Conservation (phyloP, 2,888 invertebrate species). For the Acronicta alni region DNA sequence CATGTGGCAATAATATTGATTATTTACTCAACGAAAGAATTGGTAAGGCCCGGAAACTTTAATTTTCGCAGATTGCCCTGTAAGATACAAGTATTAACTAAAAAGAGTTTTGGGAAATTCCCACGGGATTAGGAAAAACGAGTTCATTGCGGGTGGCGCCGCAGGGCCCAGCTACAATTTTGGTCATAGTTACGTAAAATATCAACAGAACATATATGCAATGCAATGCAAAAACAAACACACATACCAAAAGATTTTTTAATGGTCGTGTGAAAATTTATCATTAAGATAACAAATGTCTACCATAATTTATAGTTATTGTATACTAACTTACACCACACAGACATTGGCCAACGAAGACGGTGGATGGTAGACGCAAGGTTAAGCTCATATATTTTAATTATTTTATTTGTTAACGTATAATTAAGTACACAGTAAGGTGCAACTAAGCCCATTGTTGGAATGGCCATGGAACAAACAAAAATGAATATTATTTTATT, state of each 20-base stretch:
- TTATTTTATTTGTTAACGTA: slow-evolving; percentile 30
- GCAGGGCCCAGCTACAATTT: too few relatives aligned
- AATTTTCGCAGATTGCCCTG: too few relatives aligned
- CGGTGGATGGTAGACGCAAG: slow-evolving; percentile 47
- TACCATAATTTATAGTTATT: slow-evolving; percentile 41
- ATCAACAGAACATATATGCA: slow-evolving; percentile 15
- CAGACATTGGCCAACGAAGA: slow-evolving; percentile 49
- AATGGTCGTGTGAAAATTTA: slow-evolving; percentile 53
- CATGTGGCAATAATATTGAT: too few relatives aligned
- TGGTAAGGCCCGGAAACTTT: too few relatives aligned
- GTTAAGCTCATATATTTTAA: slow-evolving; percentile 51
- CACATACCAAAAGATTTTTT: slow-evolving; percentile 32
- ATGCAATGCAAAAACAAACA: slow-evolving; percentile 45
- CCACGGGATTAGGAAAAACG: too few relatives aligned
- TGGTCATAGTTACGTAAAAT: slow-evolving; percentile 29
- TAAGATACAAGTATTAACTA: too few relatives aligned
- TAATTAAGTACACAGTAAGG: slow-evolving; percentile 30
- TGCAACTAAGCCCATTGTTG: slow-evolving; percentile 36
- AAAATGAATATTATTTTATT: slow-evolving; percentile 31
- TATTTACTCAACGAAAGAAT: too few relatives aligned
- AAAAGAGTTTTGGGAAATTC: too few relatives aligned
- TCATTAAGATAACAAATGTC: slow-evolving; percentile 39
- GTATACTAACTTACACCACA: slow-evolving; percentile 51
- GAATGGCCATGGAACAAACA: slow-evolving; percentile 48
- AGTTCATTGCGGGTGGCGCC: too few relatives aligned